Evolutionary conservation across 2,888 invertebrate species (phyloP).

Genomic region (Ypsolopha sequella): DNA sequence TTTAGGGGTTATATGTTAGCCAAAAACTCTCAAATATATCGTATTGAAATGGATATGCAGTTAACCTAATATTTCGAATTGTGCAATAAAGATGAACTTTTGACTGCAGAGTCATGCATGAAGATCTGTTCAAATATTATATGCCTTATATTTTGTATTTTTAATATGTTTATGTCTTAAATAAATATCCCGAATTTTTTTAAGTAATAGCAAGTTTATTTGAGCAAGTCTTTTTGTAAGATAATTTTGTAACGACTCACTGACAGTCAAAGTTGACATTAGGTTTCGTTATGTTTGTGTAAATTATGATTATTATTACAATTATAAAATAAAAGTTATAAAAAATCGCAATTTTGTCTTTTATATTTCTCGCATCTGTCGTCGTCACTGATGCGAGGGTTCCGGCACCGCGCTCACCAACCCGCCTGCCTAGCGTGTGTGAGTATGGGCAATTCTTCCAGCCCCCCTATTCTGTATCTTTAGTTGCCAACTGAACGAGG

Average conservation of each 20-base stretch:
- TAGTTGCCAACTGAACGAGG: no score
- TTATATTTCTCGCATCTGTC: no score
- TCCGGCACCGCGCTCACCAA: no score
- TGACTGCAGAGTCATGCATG: constrained; percentile 9
- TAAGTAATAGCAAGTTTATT: constrained; percentile 1
- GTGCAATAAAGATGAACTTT: constrained; percentile 3
- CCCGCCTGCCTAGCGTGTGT: no score
- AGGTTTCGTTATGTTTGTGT: constrained; percentile 66
- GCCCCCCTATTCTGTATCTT: no score
- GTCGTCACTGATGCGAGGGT: no score
- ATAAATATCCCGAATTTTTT: neutral
- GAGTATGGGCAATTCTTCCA: no score
- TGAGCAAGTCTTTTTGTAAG: neutral
- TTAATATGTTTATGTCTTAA: no score
- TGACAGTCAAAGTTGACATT: constrained; percentile 29
- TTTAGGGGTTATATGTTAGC: no score
- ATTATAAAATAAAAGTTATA: constrained; percentile 59
- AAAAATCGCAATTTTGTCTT: constrained; percentile 33
- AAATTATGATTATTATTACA: constrained; percentile 51
- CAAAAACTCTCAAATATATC: no score
- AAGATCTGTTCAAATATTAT: constrained; percentile 11
- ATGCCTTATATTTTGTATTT: constrained; percentile 12
- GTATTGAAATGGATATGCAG: no score
- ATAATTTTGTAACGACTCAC: constrained; percentile 5
- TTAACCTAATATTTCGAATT: constrained; percentile 5